Evolutionary conservation across 2,888 invertebrate species (phyloP).

Genomic region (Drosophila paranaensis): DNA sequence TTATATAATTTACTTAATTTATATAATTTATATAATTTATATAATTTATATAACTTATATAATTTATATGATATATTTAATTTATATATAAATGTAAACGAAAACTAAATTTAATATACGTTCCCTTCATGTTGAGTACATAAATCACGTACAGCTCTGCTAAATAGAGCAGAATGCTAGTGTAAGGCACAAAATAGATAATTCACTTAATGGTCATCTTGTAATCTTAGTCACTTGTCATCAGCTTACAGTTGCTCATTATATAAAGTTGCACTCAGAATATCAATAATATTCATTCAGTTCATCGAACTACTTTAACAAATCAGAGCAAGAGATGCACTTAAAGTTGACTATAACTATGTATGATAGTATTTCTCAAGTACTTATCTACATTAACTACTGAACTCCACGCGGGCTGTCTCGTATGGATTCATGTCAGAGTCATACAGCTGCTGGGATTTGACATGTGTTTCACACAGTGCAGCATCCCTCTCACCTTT

Average conservation of each 20-base stretch:
- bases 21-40: too few species aligned
- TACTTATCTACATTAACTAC: background rate
- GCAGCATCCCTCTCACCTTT: conserved; percentile 48
- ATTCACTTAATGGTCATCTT: background rate
- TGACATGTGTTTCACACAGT: conserved; percentile 26
- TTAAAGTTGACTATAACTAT: too few species aligned
- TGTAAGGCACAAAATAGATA: background rate
- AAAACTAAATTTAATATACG: background rate
- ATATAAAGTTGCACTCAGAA: too few species aligned
- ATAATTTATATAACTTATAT: too few species aligned
- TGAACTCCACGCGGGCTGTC: background rate
- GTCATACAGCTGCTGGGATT: background rate
- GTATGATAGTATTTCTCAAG: too few species aligned
- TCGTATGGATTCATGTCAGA: background rate
- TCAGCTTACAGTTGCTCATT: background rate
- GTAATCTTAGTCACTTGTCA: too few species aligned
- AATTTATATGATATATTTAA: background rate
- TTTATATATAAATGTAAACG: background rate
- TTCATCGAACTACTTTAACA: too few species aligned
- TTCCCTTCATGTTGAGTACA: too few species aligned
- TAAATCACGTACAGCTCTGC: too few species aligned
- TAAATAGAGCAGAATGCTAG: background rate
- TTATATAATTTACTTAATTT: too few species aligned
- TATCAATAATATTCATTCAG: too few species aligned
- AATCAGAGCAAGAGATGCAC: too few species aligned